phyloP scores from a whole-genome alignment of 1,140 invertebrate species.

The Hyles euphorbiae region DNA sequence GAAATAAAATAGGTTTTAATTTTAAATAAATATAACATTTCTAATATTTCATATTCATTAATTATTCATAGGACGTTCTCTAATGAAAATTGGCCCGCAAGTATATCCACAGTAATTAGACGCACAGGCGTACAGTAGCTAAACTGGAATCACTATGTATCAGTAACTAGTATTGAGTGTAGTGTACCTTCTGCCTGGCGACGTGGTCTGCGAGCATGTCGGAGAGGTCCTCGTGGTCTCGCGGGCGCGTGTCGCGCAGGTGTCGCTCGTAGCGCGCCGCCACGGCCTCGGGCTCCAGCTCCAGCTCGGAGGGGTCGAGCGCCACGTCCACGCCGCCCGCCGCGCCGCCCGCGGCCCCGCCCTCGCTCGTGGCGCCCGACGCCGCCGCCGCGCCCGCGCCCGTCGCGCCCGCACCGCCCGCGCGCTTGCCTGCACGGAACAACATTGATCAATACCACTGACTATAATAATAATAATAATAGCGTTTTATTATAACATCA shows the following conservation, averaged over 20 bases:
- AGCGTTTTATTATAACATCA: too few relatives aligned
- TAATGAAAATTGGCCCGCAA: too few relatives aligned
- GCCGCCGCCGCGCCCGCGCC: constrained; percentile 12
- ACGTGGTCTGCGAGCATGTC: constrained; percentile 99
- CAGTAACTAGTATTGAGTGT: too few relatives aligned
- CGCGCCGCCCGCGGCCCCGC: constrained; percentile 13
- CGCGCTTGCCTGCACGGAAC: constrained; percentile 37
- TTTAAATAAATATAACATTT: too few relatives aligned
- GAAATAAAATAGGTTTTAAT: constrained; percentile 69
- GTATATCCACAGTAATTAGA: too few relatives aligned
- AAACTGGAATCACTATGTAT: too few relatives aligned
- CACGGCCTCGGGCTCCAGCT: constrained; percentile 96
- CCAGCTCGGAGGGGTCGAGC: constrained; percentile 97
- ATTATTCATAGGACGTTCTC: too few relatives aligned
- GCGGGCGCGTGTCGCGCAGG: constrained; percentile 93
- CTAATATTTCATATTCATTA: too few relatives aligned
- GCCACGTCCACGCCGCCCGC: constrained; percentile 90
- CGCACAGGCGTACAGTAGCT: too few relatives aligned
- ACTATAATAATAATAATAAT: background rate
- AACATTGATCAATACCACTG: background rate
- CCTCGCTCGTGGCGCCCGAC: constrained; percentile 23
- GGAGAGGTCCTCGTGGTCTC: constrained; percentile 94
- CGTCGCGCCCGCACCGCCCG: constrained; percentile 7
- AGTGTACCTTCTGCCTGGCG: constrained; percentile 89
- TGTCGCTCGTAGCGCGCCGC: constrained; percentile 98